phyloP scores from a whole-genome alignment of 2,113 vertebrate species.

The Myotis yumanensis region DNA sequence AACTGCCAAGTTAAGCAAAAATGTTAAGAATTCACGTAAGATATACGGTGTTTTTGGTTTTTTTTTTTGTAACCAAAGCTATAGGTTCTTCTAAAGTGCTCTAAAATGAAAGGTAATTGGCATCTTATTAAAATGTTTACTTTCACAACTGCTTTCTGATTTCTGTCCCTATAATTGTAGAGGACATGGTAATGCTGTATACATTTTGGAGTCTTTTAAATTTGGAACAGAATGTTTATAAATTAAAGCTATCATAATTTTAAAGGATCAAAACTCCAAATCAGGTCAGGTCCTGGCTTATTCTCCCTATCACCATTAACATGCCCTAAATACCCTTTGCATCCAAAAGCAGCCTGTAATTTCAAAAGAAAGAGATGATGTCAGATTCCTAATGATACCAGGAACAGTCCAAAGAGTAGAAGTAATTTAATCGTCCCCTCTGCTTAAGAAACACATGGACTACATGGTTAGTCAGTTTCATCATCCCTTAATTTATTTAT shows the following conservation, averaged over 20 bases:
- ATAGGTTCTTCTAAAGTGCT: background rate
- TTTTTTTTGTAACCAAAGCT: background rate
- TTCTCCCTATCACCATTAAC: background rate
- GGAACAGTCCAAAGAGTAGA: background rate
- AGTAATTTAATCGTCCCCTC: constrained; percentile 43
- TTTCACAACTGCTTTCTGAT: background rate
- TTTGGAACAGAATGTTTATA: constrained; percentile 37
- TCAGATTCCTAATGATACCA: constrained; percentile 63
- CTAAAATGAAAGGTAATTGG: background rate
- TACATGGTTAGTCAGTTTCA: constrained; percentile 37
- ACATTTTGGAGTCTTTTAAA: constrained; percentile 37
- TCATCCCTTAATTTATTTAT: constrained; percentile 60
- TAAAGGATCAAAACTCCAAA: background rate
- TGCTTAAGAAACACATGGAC: background rate
- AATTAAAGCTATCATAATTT: constrained; percentile 44
- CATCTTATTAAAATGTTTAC: constrained; percentile 10
- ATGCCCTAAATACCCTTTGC: constrained; percentile 5
- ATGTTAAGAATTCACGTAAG: background rate
- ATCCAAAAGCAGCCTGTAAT: background rate
- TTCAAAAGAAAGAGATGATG: constrained; percentile 65
- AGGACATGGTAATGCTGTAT: background rate
- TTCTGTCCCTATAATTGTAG: background rate
- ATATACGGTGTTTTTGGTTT: background rate
- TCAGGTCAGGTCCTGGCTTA: background rate
- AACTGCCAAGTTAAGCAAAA: constrained; percentile 4